phyloP scores from a whole-genome alignment of 2,113 vertebrate species.

The Varanus salvator region DNA sequence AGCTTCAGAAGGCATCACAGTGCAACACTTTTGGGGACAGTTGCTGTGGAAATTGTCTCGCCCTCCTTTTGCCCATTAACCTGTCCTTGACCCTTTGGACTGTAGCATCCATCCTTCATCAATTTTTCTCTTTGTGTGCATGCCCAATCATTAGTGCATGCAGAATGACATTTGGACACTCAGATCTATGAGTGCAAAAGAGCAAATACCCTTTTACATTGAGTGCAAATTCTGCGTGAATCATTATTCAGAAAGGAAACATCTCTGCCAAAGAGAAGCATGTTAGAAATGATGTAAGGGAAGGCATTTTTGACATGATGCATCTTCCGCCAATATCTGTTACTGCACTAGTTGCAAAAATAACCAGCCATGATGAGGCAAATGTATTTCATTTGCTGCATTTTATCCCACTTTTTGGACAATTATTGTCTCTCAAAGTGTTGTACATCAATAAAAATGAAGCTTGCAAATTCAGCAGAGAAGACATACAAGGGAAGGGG shows the following conservation, averaged over 20 bases:
- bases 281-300: not conserved
- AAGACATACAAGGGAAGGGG: too few relatives aligned
- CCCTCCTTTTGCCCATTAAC: not conserved
- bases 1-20: not conserved
- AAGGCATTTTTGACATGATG: not conserved
- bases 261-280: not conserved
- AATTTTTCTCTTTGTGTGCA: not conserved
- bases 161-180: not conserved
- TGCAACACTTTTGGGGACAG: not conserved
- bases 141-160: not conserved
- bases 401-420: too few relatives aligned
- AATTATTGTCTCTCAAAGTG: too few relatives aligned
- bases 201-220: not conserved
- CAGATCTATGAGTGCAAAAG: not conserved
- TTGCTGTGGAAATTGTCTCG: not conserved
- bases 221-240: not conserved
- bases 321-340: not conserved
- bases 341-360: not conserved
- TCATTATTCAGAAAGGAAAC: not conserved
- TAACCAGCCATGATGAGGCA: too few relatives aligned
- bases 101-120: not conserved
- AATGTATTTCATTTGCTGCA: too few relatives aligned
- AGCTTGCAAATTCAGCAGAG: too few relatives aligned
- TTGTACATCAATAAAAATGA: too few relatives aligned
- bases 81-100: too few relatives aligned